These are phyloP conservation scores for Karalla daura DNA, from an alignment of 2,797 vertebrate species.

Conservation along the genomic window DNA sequence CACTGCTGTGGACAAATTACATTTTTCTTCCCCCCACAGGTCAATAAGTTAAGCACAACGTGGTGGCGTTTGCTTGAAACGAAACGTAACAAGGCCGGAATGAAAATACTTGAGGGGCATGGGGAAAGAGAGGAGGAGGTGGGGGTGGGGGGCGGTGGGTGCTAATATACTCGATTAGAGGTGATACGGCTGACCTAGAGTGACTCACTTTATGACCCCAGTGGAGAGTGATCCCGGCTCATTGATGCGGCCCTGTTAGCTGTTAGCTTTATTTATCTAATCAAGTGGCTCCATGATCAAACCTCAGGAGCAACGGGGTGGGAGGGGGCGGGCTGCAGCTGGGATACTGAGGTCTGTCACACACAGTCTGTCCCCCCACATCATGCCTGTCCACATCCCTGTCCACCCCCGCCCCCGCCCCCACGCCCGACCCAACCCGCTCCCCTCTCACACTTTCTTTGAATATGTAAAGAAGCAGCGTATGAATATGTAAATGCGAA, in stretches of 20 bases:
- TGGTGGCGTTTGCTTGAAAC: too few species aligned
- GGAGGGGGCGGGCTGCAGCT: slow-evolving; percentile 40
- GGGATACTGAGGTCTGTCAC: slow-evolving; percentile 34
- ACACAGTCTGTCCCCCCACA: slow-evolving; percentile 31
- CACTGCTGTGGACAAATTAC: slow-evolving; percentile 2
- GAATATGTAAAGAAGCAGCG: slow-evolving; percentile 73
- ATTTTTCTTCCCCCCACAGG: slow-evolving; percentile 7
- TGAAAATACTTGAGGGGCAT: background rate
- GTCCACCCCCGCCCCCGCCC: too few species aligned
- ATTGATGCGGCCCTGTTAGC: too few species aligned
- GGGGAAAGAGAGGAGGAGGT: too few species aligned
- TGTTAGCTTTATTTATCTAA: too few species aligned
- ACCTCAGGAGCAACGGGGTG: too few species aligned
- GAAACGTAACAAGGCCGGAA: background rate
- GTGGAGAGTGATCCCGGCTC: background rate
- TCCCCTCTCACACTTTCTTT: slow-evolving; percentile 6
- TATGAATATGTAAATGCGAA: slow-evolving; percentile 82
- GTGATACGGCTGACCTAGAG: background rate
- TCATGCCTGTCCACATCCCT: too few species aligned
- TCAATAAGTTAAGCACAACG: too few species aligned
- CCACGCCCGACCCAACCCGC: too few species aligned
- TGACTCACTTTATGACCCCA: background rate
- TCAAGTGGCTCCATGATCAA: slow-evolving; percentile 24
- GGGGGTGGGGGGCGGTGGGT: too few species aligned
- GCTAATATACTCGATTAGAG: background rate